Conservation (phyloP, 2,113 vertebrate genomes). For the Chloropsis hardwickii region DNA sequence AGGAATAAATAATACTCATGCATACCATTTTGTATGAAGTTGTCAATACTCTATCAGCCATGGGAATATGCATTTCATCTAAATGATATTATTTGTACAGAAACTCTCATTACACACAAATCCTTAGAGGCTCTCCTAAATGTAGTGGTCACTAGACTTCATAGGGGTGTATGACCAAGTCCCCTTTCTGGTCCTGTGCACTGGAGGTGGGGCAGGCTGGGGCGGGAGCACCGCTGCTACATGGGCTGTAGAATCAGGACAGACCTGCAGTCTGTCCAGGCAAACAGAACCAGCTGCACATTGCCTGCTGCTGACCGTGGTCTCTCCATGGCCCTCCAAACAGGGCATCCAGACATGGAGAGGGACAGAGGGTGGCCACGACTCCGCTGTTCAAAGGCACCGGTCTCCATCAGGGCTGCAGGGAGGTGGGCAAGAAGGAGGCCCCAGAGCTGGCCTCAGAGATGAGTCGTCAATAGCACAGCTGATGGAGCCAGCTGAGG, state of each 20-base stretch:
- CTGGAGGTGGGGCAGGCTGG: neutral
- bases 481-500: neutral
- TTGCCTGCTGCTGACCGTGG: rapidly evolving
- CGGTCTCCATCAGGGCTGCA: neutral
- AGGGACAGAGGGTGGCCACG: rapidly evolving
- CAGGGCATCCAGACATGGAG: rapidly evolving
- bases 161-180: rapidly evolving
- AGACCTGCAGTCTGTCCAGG: neutral
- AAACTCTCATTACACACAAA: neutral
- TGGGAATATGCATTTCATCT: neutral
- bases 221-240: rapidly evolving
- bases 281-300: rapidly evolving
- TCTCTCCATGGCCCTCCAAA: neutral
- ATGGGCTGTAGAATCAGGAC: neutral
- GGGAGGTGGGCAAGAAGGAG: neutral
- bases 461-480: rapidly evolving
- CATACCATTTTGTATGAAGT: neutral
- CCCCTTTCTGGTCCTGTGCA: rapidly evolving
- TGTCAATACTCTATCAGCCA: neutral
- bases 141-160: neutral
- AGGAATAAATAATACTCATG: neutral
- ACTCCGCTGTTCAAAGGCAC: rapidly evolving
- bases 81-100: neutral
- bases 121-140: neutral
- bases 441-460: neutral